These are phyloP conservation scores for Salvelinus sp. DNA, from an alignment of 2,113 vertebrate genomes.

Conservation along the genomic window DNA sequence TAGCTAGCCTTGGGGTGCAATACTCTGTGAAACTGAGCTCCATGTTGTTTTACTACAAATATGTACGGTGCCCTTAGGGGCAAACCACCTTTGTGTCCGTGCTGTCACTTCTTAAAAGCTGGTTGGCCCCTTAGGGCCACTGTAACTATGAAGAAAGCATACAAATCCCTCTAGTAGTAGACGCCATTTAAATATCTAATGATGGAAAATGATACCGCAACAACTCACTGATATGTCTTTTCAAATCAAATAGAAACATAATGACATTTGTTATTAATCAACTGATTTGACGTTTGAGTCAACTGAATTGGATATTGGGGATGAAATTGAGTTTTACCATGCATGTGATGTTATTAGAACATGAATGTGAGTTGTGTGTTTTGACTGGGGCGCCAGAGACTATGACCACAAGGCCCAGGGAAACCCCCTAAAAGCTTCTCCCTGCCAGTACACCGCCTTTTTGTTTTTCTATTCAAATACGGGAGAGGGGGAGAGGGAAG, in stretches of 20 bases:
- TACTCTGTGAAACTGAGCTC: too few relatives aligned
- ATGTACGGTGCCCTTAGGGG: too few relatives aligned
- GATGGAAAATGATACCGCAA: background rate
- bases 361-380: slow-evolving; percentile 29
- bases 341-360: slow-evolving; percentile 27
- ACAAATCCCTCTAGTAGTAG: background rate
- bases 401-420: slow-evolving; percentile 20
- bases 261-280: background rate
- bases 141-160: background rate
- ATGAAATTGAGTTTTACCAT: background rate
- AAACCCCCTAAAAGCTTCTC: slow-evolving; percentile 17
- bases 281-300: background rate
- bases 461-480: slow-evolving; percentile 55
- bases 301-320: background rate
- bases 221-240: background rate
- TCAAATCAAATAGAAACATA: background rate
- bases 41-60: too few relatives aligned
- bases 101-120: background rate
- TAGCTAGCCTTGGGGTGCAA: background rate
- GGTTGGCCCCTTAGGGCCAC: background rate
- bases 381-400: slow-evolving; percentile 28
- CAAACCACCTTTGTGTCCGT: background rate
- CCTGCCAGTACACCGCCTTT: slow-evolving; percentile 18
- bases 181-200: background rate
- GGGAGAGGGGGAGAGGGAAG: slow-evolving; percentile 28